Base-by-base conservation (phyloP, 2,888 invertebrate species). In the Drosophila pegasa region DNA sequence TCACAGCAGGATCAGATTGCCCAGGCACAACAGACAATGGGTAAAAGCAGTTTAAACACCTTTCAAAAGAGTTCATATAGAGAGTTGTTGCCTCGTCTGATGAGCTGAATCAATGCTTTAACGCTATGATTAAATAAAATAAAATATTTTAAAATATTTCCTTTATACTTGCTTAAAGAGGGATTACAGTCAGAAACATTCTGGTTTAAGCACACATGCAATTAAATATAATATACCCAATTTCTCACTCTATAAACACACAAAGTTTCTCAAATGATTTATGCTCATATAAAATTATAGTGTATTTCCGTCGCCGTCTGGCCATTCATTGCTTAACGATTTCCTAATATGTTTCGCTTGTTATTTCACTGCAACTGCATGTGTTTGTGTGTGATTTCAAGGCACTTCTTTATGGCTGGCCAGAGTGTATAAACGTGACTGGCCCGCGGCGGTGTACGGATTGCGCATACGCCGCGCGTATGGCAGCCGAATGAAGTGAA, bases 351-450 rank as follows among this genome's bases (percentile, higher is more conserved):
- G 22, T 50, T 31, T 35, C 10, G 33, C 35, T 50, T 38, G 18
- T 56, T 50, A 9, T 38, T 41, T 62, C 56, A 57, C 27, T 75
- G 67, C 67, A 85, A 62, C 52, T 73, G 73, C 62, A 69, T 43
- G 20, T 55, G 45, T 59, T 37, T 57, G 60, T 74, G 48, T 56
- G n/a, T n/a, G n/a, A n/a, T 56, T 72, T 60, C 69, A 64, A 71
- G 87, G 70, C 64, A 56, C 16, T 71, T 47, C 35, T 51, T 81
- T 67, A 71, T 71, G 71, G 81, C 60, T 45, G 41, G 47, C 20
- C 29, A 33, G 55, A 60, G 62, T 60, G 67, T 31, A 16, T 25
- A 43, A 74, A 83, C 82, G 88, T 82, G 88, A 86, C 88, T 67
- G 59, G 67, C 85, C 67, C 35, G 40, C 22, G 78, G 71, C 78